These are phyloP conservation scores for Pionites leucogaster DNA, from an alignment of 2,113 vertebrate species.

Conservation along the genomic window DNA sequence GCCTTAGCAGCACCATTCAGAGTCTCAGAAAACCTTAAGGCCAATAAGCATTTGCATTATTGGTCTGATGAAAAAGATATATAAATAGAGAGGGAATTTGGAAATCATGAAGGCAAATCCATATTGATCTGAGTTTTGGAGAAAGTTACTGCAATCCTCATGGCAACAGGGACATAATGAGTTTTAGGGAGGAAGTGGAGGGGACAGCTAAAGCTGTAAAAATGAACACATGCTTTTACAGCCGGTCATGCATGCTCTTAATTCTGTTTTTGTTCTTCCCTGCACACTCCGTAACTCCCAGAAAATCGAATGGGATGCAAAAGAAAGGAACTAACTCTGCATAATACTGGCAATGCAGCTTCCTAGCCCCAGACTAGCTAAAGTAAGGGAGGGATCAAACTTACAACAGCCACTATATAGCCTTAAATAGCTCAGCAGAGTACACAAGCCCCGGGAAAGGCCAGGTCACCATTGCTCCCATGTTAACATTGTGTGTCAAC, in stretches of 20 bases:
- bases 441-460: not conserved
- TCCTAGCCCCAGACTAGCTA: not conserved
- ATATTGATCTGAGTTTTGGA: not conserved
- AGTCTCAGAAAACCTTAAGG: not conserved
- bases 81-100: not conserved
- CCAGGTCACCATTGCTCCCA: not conserved
- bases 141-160: not conserved
- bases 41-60: not conserved
- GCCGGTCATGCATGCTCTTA: not conserved
- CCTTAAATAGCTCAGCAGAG: constrained; percentile 2
- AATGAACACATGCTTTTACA: not conserved
- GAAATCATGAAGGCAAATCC: not conserved
- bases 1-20: not conserved
- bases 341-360: not conserved
- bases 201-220: constrained; percentile 18
- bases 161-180: not conserved
- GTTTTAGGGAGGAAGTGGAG: not conserved
- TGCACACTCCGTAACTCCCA: not conserved
- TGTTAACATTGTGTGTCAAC: not conserved
- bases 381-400: not conserved
- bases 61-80: not conserved
- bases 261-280: not conserved
- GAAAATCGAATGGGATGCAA: not conserved
- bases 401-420: rapidly evolving
- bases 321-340: not conserved